Base-by-base conservation (phyloP, 2,888 invertebrate species). In the Miltochrista miniata region DNA sequence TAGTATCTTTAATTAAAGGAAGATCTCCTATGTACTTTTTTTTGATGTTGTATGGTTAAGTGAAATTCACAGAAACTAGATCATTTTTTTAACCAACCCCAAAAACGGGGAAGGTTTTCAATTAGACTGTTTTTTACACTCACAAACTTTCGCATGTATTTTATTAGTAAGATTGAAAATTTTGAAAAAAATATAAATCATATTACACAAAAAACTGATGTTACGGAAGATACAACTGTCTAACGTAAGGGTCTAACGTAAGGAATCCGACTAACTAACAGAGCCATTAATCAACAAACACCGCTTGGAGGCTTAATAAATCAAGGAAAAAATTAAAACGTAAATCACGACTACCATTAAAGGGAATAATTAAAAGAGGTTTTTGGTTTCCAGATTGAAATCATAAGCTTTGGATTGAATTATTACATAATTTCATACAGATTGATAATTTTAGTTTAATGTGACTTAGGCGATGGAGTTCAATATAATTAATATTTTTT, bases 221-320 rank as follows among this genome's bases (percentile, higher is more conserved):
- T 42, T 34, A 34, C 15, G 41, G 18, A 34, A 24, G 18, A 4
- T 13, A 7, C 4, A 42, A 38, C 40, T 52, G 56, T 54, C 42
- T 54, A 50, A 64, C n/a, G n/a, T 44, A 46, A 51, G 5, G 40
- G 43, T 7, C 33, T 43, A 51, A 51, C 33, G 52, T 39, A 54
- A 62, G 51, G 56, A 60, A 43, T 54, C 49, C 34, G 24, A 43
- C 45, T 24, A 50, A 56, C 58, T 34, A 40, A 53, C 50, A 18
- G 15, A 10, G 40, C 30, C 50, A 67, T 67, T 67, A 64, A 64
- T 67, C 64, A 67, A 53, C 33, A 45, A 55, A 55, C 61, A 66
- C 59, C 51, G 63, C 56, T 65, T 44, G 42, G 13, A 41, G 45
- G 44, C 37, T 54, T 59, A 51, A 61, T 66, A 66, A 59, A 66